Base-by-base conservation (phyloP, 2,888 invertebrate genomes). In the Oscheius myriophilus region DNA sequence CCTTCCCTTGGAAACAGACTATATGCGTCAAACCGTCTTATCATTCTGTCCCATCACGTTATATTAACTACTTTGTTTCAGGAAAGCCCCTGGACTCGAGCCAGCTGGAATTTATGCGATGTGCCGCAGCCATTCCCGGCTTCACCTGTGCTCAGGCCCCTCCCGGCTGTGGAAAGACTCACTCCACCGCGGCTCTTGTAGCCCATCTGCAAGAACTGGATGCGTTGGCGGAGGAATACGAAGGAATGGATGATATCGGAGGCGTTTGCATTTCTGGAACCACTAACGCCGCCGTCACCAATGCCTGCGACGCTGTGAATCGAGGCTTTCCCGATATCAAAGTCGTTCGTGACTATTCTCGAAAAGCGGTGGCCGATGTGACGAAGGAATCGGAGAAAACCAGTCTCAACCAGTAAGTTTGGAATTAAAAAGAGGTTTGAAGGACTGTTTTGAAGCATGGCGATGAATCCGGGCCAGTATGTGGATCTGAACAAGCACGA, bases 161-260 rank as follows among this genome's bases (percentile, higher is more conserved):
- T n/a, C 63, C 63, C 9, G 63, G 63, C n/a, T 53, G 63, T 63
- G 63, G 63, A 39, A 63, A 63, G 43, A 63, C 63, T 2, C 53
- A 52, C 25, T 41, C 53, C 2, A 33, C 42, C 3, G 51, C 52
- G 16, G 63, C 52, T n/a, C 53, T 63, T 6, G 42, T 63, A 1
- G 46, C 61, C 2, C 18, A 61, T 21, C 61, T 61, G 49, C 49
- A 46, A 25, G 9, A 33, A 33, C 9, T 33, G 33, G 33, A 33
- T 3, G 9, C 33, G 33, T 3, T 6, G 33, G n/a, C n/a, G n/a
- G n/a, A n/a, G n/a, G n/a, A n/a, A n/a, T n/a, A n/a, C n/a, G n/a
- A n/a, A n/a, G n/a, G n/a, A n/a, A n/a, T n/a, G n/a, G n/a, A 55
- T 4, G 43, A 26, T 43, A 52, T 25, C 16, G 42, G 53, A 39